Evolutionary conservation across 2,797 vertebrate genomes (phyloP).

Genomic region (Xiphorhynchus erythropygius): DNA sequence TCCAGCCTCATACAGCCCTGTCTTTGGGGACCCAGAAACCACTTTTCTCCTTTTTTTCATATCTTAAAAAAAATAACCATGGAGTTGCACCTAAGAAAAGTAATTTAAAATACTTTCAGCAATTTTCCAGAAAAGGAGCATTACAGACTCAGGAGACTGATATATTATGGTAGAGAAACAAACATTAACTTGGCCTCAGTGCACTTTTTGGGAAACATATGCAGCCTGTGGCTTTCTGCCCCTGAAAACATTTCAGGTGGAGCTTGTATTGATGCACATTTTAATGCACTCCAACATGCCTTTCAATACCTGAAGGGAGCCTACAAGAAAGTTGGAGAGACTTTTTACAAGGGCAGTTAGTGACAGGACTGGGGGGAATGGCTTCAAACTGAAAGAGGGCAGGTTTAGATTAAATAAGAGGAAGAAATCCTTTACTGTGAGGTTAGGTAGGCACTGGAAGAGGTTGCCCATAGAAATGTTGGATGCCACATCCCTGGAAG

Average conservation of each 20-base stretch:
- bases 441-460: neutral
- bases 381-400: neutral
- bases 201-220: neutral
- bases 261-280: neutral
- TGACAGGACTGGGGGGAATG: neutral
- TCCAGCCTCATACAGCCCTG: neutral
- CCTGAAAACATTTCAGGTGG: neutral
- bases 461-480: neutral
- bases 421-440: neutral
- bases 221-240: neutral
- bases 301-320: neutral
- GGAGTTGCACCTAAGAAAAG: neutral
- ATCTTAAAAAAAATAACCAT: neutral
- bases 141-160: neutral
- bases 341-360: neutral
- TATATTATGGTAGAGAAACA: neutral
- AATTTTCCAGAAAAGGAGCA: neutral
- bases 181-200: neutral
- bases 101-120: neutral
- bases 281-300: neutral
- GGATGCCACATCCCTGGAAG: neutral
- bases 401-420: neutral
- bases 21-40: neutral
- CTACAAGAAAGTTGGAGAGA: neutral
- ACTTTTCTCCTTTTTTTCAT: neutral